A percentile compares a stretch with the other conserved stretches of the same genome.
Evolutionary conservation across 92 coral and sea anemone species (phyloP).

Genomic region (Porites lobata): DNA sequence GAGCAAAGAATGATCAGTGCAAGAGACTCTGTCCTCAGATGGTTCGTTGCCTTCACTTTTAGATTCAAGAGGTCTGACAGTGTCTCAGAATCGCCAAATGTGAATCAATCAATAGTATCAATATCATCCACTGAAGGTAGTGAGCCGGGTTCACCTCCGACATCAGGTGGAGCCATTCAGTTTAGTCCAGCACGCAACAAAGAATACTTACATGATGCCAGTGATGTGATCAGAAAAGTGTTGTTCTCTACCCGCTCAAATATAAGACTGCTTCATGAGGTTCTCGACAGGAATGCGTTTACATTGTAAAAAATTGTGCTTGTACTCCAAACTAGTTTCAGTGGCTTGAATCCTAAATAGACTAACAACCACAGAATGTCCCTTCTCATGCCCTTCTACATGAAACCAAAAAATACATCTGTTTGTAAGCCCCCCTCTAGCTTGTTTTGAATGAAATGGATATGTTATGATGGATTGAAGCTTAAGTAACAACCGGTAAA

Average conservation of each 20-base stretch:
- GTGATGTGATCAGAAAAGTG: conserved; percentile 91
- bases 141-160: conserved; percentile 63
- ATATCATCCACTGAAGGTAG: conserved; percentile 68
- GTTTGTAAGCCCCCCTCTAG: too few relatives aligned
- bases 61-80: conserved; percentile 80
- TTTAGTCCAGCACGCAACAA: conserved; percentile 61
- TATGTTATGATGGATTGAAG: too few relatives aligned
- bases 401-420: too few relatives aligned
- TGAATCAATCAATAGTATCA: conserved; percentile 82
- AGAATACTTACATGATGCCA: conserved; percentile 88
- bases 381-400: too few relatives aligned
- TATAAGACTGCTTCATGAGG: conserved; percentile 95
- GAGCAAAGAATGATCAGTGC: conserved; percentile 63
- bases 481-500: too few relatives aligned
- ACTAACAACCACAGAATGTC: too few relatives aligned
- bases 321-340: too few relatives aligned
- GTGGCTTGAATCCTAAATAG: too few relatives aligned
- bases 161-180: conserved; percentile 43
- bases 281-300: conserved; percentile 88
- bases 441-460: too few relatives aligned
- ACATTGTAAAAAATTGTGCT: background rate
- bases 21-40: conserved; percentile 91
- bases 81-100: conserved; percentile 48
- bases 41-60: conserved; percentile 96
- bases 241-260: conserved; percentile 94